Evolutionary conservation across 2,113 vertebrate species (phyloP).

Genomic region (Paratilapia polleni): DNA sequence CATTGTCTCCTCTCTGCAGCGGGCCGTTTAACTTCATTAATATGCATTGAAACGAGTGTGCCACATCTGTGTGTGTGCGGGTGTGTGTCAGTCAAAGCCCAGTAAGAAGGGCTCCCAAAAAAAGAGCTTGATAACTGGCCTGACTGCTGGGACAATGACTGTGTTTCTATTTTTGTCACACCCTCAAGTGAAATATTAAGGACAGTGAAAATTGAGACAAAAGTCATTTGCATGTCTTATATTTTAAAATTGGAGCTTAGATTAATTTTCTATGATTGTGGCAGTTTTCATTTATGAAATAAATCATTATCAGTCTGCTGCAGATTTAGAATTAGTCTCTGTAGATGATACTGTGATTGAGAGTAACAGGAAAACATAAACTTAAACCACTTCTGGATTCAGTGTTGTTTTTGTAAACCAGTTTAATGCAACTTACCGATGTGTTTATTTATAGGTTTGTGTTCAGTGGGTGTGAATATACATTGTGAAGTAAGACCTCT

Average conservation of each 20-base stretch:
- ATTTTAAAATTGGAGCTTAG: constrained; percentile 19
- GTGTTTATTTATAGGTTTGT: background rate
- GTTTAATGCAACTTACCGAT: background rate
- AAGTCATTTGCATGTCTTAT: constrained; percentile 46
- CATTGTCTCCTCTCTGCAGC: constrained; percentile 70
- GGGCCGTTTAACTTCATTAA: constrained; percentile 75
- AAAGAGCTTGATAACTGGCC: constrained; percentile 40
- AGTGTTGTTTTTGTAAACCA: background rate
- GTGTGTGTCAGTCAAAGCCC: constrained; percentile 44
- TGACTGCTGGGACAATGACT: constrained; percentile 44
- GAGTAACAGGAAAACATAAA: background rate
- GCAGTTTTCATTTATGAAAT: constrained; percentile 10
- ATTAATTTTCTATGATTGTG: background rate
- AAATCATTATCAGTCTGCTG: constrained; percentile 6
- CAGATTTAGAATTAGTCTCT: background rate
- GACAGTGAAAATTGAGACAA: constrained; percentile 30
- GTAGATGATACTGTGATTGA: background rate
- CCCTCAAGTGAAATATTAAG: constrained; percentile 47
- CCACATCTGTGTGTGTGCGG: constrained; percentile 25
- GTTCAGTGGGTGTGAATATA: background rate
- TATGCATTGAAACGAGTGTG: constrained; percentile 76
- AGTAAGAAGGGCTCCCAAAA: constrained; percentile 33
- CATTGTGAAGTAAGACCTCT: background rate
- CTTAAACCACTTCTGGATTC: background rate
- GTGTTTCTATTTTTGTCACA: constrained; percentile 51